Conservation (phyloP, 2,113 vertebrate species). For the Gambusia holbrooki region DNA sequence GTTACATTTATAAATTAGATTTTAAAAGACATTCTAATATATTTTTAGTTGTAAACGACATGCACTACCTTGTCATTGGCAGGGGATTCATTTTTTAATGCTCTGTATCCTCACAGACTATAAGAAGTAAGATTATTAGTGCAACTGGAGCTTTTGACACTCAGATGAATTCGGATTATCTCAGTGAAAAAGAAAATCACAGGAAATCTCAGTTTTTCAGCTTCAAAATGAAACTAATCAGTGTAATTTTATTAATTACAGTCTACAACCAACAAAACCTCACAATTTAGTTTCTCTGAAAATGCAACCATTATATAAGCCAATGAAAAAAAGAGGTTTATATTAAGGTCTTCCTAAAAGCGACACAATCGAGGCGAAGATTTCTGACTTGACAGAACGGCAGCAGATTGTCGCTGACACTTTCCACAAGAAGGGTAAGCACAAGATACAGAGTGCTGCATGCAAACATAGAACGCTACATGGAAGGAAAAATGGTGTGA, state of each 20-base stretch:
- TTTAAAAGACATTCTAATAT: background rate
- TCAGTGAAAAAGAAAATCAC: background rate
- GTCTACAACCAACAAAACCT: background rate
- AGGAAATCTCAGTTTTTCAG: too few species aligned
- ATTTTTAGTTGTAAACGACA: constrained; percentile 2
- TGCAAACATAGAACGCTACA: background rate
- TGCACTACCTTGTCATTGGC: background rate
- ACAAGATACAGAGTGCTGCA: background rate
- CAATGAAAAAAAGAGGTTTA: background rate
- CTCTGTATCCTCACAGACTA: background rate
- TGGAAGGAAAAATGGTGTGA: background rate
- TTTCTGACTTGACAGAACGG: background rate
- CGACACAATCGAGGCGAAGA: background rate
- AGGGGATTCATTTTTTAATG: background rate
- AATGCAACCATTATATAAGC: background rate
- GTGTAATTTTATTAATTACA: too few species aligned
- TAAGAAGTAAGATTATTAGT: background rate
- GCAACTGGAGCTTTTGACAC: background rate
- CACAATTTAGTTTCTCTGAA: background rate
- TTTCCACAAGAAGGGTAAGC: background rate
- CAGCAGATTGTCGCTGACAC: background rate
- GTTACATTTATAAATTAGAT: background rate
- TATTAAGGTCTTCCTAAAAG: background rate
- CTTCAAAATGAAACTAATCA: too few species aligned
- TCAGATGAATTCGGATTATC: background rate